Conservation (phyloP, 2,113 vertebrate species). For the Himantopus leucocephalus region DNA sequence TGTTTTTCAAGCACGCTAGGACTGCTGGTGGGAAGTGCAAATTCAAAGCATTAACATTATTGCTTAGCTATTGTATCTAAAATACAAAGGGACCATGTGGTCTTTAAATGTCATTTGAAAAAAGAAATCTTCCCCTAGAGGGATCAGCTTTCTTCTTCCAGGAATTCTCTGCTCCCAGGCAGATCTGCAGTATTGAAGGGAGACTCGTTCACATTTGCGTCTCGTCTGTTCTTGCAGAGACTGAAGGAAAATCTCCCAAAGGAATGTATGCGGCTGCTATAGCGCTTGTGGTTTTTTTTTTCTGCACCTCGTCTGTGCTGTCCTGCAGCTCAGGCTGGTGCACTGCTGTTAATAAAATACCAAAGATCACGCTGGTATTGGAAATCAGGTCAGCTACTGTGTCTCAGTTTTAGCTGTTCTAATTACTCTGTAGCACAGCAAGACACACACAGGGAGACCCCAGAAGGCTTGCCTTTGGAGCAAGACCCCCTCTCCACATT, state of each 20-base stretch:
- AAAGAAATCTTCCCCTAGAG: neutral
- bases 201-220: neutral
- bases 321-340: neutral
- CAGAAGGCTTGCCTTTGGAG: neutral
- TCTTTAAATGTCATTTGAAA: neutral
- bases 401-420: neutral
- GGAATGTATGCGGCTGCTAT: neutral
- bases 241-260: neutral
- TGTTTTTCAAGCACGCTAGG: neutral
- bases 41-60: neutral
- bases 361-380: neutral
- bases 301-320: neutral
- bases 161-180: neutral
- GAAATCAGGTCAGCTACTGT: constrained; percentile 4
- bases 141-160: neutral
- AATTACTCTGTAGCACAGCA: neutral
- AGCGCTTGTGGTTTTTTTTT: neutral
- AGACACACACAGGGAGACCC: neutral
- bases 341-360: neutral
- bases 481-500: fast-evolving
- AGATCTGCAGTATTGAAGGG: neutral
- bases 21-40: neutral
- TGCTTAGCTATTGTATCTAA: neutral
- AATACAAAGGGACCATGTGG: neutral
- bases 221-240: neutral